Evolutionary conservation across 2,113 vertebrate species (phyloP), one percentile per base, ranked within the genome.

Genomic region (Thryonomys swinderianus): DNA sequence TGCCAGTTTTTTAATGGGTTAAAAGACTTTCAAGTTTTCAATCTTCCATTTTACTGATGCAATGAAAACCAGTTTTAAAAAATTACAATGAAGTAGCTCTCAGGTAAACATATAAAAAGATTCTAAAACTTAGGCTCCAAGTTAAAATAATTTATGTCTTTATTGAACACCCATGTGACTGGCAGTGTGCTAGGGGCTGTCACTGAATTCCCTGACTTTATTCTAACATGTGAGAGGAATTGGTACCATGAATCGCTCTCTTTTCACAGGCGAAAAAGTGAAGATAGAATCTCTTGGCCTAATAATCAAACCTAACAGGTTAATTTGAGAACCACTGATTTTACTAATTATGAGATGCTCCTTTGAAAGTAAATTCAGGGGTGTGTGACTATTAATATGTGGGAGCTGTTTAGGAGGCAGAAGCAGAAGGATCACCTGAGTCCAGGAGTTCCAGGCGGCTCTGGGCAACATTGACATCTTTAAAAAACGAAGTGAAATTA

Each of bases 121-220:
- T 76, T 69, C 64, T 40, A 93, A 91, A 83, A 67, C n/a, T 71
- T 34, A 23, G 0, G 59, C 13, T 92, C 23, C n/a, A 85, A 32
- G 34, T n/a, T 86, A 57, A 74, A 69, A 53, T 82, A 93, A n/a
- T 66, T n/a, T 67, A 67, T 88, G 30, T 81, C 32, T 94, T 89
- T 74, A 81, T 37, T 82, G 80, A 86, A 62, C 3, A 66, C 18
- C 14, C 23, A 32, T 32, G 17, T 42, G 40, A 82, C 8, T 45
- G 40, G 40, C 27, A 66, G 23, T 53, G 34, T 61, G 14, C 3
- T 32, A 78, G 32, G 11, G 11, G 5, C 42, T 42, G 57, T 85
- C 9, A 62, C 17, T 64, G 17, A 87, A 30, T 67, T 67, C 57
- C 76, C 62, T 37, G 23, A 67, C 40, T 66, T 64, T 48, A 64